Percentiles rank a stretch among this genome's conserved stretches.
Evolutionary conservation across 2,888 invertebrate genomes (phyloP).

Genomic region (Anodontia alba): DNA sequence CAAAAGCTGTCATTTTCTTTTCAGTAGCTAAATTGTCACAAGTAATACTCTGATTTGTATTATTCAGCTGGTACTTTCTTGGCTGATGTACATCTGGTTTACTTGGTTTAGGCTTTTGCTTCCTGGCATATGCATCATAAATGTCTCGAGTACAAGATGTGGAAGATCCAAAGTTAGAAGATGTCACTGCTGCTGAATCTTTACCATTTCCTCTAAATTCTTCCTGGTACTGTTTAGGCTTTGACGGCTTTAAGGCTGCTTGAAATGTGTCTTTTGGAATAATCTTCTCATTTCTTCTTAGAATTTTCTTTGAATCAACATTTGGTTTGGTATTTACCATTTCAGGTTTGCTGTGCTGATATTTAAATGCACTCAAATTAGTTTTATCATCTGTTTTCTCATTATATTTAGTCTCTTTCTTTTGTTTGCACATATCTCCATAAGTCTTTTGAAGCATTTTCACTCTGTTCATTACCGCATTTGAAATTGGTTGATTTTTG

Average conservation of each 20-base stretch:
- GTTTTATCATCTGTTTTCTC: no score
- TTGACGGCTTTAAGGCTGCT: background rate
- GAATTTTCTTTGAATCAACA: background rate
- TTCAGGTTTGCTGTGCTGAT: background rate
- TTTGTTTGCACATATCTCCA: background rate
- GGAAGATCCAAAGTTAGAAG: slow-evolving; percentile 50
- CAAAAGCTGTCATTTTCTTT: no score
- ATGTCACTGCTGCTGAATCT: background rate
- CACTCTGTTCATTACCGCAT: background rate
- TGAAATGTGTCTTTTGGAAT: background rate
- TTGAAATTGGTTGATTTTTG: background rate
- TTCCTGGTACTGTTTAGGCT: background rate
- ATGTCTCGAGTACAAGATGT: slow-evolving; percentile 56
- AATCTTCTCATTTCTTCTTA: background rate
- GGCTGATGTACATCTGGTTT: background rate
- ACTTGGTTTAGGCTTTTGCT: slow-evolving; percentile 29
- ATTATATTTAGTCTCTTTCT: background rate
- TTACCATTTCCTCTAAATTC: background rate
- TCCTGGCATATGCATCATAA: slow-evolving; percentile 61
- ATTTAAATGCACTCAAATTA: background rate
- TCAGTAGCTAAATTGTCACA: no score
- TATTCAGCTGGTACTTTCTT: background rate
- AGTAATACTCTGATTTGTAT: background rate
- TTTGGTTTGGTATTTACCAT: background rate
- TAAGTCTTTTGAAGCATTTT: background rate